Conservation (phyloP, 2,113 vertebrate species). For the Calyptomena viridis region DNA sequence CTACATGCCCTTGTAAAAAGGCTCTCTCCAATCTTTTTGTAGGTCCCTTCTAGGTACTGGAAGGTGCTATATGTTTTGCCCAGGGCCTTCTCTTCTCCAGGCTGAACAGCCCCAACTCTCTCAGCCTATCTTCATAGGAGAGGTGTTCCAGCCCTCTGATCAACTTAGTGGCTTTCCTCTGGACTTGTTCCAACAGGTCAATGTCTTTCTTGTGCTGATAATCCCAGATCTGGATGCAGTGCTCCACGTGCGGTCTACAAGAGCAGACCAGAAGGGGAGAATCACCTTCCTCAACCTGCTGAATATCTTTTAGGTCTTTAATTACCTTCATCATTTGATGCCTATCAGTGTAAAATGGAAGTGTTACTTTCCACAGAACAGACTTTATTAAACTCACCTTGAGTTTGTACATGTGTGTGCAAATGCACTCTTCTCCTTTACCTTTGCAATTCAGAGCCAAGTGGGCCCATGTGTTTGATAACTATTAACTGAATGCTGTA, state of each 20-base stretch:
- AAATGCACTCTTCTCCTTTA: not conserved
- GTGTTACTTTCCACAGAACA: not conserved
- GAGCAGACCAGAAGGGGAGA: not conserved
- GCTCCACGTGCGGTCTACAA: not conserved
- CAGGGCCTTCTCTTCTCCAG: not conserved
- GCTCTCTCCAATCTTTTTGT: not conserved
- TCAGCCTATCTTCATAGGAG: not conserved
- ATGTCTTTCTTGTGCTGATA: not conserved
- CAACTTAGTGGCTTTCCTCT: not conserved
- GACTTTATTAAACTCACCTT: not conserved
- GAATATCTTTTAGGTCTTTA: not conserved
- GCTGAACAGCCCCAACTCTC: not conserved
- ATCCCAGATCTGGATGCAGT: too few relatives aligned
- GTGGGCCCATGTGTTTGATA: rapidly evolving
- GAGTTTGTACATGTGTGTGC: rapidly evolving
- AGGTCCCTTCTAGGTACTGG: not conserved
- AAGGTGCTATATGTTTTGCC: not conserved
- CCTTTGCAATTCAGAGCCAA: not conserved
- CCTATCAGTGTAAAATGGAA: not conserved
- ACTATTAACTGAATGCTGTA: not conserved
- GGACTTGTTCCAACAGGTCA: not conserved
- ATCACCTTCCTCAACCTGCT: not conserved
- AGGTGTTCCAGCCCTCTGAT: not conserved
- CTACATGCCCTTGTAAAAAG: not conserved
- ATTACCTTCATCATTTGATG: not conserved